Evolutionary conservation across 2,113 vertebrate genomes (phyloP), one percentile per base, ranked within the genome.

Genomic region (Notothenia rossii): DNA sequence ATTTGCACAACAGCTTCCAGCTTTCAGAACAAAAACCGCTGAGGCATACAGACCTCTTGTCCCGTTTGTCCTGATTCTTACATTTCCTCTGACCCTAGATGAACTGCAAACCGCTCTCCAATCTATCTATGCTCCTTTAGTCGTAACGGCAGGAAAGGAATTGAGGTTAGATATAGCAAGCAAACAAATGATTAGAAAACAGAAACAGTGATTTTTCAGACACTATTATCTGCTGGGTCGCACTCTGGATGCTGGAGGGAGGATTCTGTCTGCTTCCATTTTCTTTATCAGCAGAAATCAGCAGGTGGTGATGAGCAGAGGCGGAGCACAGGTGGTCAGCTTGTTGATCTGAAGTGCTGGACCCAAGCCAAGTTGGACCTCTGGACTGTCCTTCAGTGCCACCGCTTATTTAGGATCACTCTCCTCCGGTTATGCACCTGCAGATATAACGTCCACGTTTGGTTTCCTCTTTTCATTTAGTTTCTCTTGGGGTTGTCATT

Each of bases 301-400:
- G 84, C 72, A 72, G 79, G 82, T 82, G 83, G 61, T 12, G 49
- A 55, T 20, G 53, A 72, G 60, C 36, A 53, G 60, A 75, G 29
- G 50, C 48, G 25, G 61, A 69, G 48, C 69, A 84, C 87, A 88
- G 92, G 88, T 90, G 75, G 61, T 40, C n/a, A 22, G 79, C 82
- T 88, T 89, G 87, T 90, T 90, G 84, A 90, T 75, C 71, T 43
- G 43, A 60, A 68, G 14, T 29, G 49, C 61, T 85, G 81, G 85
- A 83, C 9, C 9, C 14, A 2, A 9, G 75, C 86, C 91, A 88
- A 65, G 65, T 48, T 50, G 68, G 72, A 82, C 76, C 64, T 78
- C 46, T 8, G 14, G 36, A 9, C 59, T 67, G 70, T 69, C 78
- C 79, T 69, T 80, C 69, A 56, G 20, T 25, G 54, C 15, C 0